These are phyloP conservation scores for Patella pellucida DNA, from an alignment of 2,888 invertebrate species.

Conservation along the genomic window DNA sequence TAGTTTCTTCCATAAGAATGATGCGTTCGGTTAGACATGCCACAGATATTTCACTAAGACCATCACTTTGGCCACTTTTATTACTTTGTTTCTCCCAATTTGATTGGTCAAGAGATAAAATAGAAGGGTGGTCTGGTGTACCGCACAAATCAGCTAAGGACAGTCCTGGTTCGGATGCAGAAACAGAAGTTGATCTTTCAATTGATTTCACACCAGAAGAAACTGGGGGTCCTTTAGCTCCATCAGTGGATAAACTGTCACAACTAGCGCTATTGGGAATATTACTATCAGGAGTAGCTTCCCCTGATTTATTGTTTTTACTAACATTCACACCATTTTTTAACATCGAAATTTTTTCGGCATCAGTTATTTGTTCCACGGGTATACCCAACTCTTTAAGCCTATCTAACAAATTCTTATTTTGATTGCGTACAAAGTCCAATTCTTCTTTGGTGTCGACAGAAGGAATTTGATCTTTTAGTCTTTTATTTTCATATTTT, in stretches of 20 bases:
- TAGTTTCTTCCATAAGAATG: slow-evolving; percentile 92
- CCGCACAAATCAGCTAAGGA: slow-evolving; percentile 59
- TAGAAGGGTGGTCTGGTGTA: slow-evolving; percentile 59
- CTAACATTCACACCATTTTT: slow-evolving; percentile 39
- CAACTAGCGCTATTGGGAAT: slow-evolving; percentile 54
- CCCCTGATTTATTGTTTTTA: slow-evolving; percentile 28
- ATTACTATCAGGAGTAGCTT: slow-evolving; percentile 30
- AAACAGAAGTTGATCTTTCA: slow-evolving; percentile 49
- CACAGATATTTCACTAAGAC: slow-evolving; percentile 85
- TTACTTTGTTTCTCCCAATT: slow-evolving; percentile 91
- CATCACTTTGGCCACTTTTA: slow-evolving; percentile 75
- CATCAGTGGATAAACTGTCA: slow-evolving; percentile 62
- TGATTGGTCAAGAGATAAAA: slow-evolving; percentile 52
- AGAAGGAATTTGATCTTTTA: slow-evolving; percentile 63
- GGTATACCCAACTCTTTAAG: slow-evolving; percentile 69
- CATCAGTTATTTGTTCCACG: slow-evolving; percentile 71
- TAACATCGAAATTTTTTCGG: slow-evolving; percentile 70
- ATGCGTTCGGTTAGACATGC: slow-evolving; percentile 92
- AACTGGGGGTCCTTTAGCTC: slow-evolving; percentile 33
- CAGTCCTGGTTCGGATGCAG: slow-evolving; percentile 60
- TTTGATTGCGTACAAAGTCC: slow-evolving; percentile 67
- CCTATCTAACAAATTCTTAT: slow-evolving; percentile 66
- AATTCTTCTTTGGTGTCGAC: slow-evolving; percentile 62
- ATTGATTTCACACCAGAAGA: slow-evolving; percentile 19
- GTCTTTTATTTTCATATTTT: slow-evolving; percentile 71